Evolutionary conservation across 2,888 invertebrate species (phyloP).

Genomic region (Pandemis cinnamomeana): DNA sequence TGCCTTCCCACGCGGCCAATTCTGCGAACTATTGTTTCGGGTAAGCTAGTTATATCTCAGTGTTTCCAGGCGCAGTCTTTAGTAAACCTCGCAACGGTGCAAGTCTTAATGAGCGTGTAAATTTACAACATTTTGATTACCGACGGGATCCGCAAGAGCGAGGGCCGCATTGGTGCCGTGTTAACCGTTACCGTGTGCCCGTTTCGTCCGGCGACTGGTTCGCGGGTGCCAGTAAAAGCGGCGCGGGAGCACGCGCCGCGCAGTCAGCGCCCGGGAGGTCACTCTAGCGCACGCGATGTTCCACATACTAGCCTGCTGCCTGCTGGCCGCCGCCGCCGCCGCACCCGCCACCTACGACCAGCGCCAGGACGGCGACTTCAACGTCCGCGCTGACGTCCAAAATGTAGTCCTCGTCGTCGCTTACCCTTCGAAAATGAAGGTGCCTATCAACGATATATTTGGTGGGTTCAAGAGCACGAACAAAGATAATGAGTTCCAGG

Average conservation of each 20-base stretch:
- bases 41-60: conserved; percentile 7
- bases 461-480: conserved; percentile 53
- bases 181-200: conserved; percentile 81
- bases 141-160: conserved; percentile 10
- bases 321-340: conserved; percentile 62
- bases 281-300: conserved; percentile 71
- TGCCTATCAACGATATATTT: conserved; percentile 53
- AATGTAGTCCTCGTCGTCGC: conserved; percentile 89
- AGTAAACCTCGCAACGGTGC: conserved; percentile 39
- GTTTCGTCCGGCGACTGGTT: conserved; percentile 77
- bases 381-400: conserved; percentile 89
- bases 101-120: conserved; percentile 26
- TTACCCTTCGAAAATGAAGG: conserved; percentile 70
- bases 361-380: conserved; percentile 90
- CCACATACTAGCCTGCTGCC: conserved; percentile 53
- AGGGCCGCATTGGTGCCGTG: conserved; percentile 54
- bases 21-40: conserved; percentile 1
- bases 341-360: conserved; percentile 85
- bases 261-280: conserved; percentile 66
- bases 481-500: conserved; percentile 58
- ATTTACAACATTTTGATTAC: conserved; percentile 30
- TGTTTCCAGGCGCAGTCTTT: conserved; percentile 30
- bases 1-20: conserved; percentile 22
- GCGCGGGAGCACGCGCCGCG: conserved; percentile 64
- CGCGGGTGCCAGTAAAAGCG: conserved; percentile 76